Conservation (phyloP, 2,797 vertebrate species). For the Capromys pilorides region DNA sequence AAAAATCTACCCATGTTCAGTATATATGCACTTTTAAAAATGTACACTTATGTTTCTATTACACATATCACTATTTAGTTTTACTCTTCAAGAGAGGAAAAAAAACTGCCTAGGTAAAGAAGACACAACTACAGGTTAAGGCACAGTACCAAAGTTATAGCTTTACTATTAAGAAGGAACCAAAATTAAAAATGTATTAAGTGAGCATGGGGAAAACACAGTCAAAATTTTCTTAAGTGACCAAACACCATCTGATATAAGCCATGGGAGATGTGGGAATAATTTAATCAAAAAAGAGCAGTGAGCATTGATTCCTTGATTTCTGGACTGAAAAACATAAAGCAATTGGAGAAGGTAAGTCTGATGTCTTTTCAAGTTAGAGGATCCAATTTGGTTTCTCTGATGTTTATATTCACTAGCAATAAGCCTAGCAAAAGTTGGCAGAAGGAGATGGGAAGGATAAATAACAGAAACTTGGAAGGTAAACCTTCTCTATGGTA, state of each 20-base stretch:
- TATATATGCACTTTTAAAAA: constrained; percentile 82
- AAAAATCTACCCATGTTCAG: background rate
- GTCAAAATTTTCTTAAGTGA: constrained; percentile 5
- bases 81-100: constrained; percentile 78
- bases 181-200: background rate
- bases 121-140: constrained; percentile 65
- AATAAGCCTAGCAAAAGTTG: background rate
- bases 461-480: background rate
- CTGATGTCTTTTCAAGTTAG: constrained; percentile 37
- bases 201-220: background rate
- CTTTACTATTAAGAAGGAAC: constrained; percentile 56
- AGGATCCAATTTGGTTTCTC: background rate
- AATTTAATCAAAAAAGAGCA: constrained; percentile 15
- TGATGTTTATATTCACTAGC: background rate
- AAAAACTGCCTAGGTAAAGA: constrained; percentile 80
- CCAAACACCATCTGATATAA: constrained; percentile 37
- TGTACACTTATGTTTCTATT: constrained; percentile 91
- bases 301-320: background rate
- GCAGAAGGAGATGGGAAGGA: background rate
- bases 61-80: constrained; percentile 91
- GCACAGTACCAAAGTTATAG: constrained; percentile 72
- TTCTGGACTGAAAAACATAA: constrained; percentile 42
- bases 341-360: background rate
- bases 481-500: constrained; percentile 9
- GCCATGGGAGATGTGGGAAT: constrained; percentile 15